Percentiles rank a stretch among this genome's conserved stretches.
Evolutionary conservation across 2,113 vertebrate genomes (phyloP).

Genomic region (Myotis lucifugus): DNA sequence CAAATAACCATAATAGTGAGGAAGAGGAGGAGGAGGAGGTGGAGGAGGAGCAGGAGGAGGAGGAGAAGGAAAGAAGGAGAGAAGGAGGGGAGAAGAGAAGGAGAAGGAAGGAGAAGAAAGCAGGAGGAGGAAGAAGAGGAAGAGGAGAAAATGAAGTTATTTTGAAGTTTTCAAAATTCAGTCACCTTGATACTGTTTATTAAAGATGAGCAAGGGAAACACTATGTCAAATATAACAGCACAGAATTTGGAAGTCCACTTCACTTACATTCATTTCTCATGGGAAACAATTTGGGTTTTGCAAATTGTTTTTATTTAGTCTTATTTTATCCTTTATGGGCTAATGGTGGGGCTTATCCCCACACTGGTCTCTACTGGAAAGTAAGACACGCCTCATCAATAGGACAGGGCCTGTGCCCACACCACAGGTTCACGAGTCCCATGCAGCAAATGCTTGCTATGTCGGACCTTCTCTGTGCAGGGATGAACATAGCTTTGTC

Average conservation of each 20-base stretch:
- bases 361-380: neutral
- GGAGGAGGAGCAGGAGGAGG: too few relatives aligned
- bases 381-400: neutral
- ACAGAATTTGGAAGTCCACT: neutral
- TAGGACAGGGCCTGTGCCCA: neutral
- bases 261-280: conserved; percentile 4
- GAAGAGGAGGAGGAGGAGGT: too few relatives aligned
- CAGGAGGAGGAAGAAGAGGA: too few relatives aligned
- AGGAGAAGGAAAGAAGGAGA: neutral
- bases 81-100: too few relatives aligned
- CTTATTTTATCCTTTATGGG: neutral
- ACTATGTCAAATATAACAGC: neutral
- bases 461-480: neutral
- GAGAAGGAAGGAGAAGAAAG: too few relatives aligned
- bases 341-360: neutral
- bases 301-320: neutral
- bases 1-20: neutral
- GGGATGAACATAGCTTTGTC: neutral
- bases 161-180: conserved; percentile 16
- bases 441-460: neutral
- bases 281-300: neutral
- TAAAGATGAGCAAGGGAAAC: neutral
- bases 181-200: neutral
- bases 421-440: neutral
- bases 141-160: neutral